Percentiles rank a stretch among this genome's conserved stretches.
phyloP scores from a whole-genome alignment of 1,140 invertebrate genomes.

The Heliconius hewitsoni region DNA sequence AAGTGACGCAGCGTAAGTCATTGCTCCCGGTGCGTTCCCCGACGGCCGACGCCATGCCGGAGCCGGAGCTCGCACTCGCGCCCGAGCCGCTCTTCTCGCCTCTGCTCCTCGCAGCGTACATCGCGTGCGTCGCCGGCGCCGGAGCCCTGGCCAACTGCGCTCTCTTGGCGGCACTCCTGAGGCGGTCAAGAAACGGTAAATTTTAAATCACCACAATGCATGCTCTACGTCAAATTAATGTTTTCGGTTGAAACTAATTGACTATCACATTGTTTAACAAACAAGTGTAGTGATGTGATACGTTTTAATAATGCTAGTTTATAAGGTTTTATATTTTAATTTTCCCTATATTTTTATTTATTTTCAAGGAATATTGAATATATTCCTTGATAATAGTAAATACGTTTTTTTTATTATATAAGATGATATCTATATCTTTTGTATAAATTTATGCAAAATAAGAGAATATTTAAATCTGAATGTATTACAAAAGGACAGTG shows the following conservation, averaged over 20 bases:
- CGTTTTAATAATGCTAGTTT: neutral
- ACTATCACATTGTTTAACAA: slow-evolving; percentile 6
- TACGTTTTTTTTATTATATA: neutral
- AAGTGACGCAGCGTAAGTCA: slow-evolving; percentile 72
- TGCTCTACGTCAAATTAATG: slow-evolving; percentile 11
- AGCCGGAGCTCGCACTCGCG: slow-evolving; percentile 53
- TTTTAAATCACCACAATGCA: slow-evolving; percentile 28
- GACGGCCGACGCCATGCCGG: slow-evolving; percentile 66
- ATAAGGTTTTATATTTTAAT: neutral
- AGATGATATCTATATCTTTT: too few species aligned
- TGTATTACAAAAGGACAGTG: too few species aligned
- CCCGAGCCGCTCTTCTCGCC: slow-evolving; percentile 58
- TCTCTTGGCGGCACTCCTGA: slow-evolving; percentile 61
- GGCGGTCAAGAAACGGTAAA: slow-evolving; percentile 64
- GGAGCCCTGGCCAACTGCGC: slow-evolving; percentile 66
- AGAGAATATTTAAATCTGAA: too few species aligned
- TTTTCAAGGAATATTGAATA: neutral
- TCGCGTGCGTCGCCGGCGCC: slow-evolving; percentile 67
- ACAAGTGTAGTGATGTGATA: neutral
- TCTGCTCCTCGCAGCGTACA: slow-evolving; percentile 57
- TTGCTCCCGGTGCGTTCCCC: slow-evolving; percentile 72
- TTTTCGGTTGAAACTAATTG: neutral
- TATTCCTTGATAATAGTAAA: neutral
- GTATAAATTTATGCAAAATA: too few species aligned
- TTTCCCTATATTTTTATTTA: neutral